These are phyloP conservation scores for Ennomos fuscantarius DNA, from an alignment of 2,888 invertebrate species.

Conservation along the genomic window DNA sequence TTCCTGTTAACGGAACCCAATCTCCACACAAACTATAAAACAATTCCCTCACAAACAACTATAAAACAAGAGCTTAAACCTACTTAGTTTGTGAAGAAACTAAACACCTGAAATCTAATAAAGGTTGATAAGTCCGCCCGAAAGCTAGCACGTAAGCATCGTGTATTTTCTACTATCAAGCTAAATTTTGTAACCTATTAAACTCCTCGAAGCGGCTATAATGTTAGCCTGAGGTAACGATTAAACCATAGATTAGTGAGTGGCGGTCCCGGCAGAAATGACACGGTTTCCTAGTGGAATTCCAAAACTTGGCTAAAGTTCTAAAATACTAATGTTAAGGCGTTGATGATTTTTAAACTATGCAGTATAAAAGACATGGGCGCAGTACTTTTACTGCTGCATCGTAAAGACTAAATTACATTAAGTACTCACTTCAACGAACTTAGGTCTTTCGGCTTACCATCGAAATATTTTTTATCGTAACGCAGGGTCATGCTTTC, in stretches of 20 bases:
- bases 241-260: slow-evolving; percentile 74
- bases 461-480: no score
- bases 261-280: slow-evolving; percentile 45
- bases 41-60: slow-evolving; percentile 30
- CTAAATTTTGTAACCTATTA: slow-evolving; percentile 84
- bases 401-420: no score
- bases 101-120: slow-evolving; percentile 73
- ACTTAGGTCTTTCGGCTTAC: no score
- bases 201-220: slow-evolving; percentile 82
- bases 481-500: no score
- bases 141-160: slow-evolving; percentile 76
- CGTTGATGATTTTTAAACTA: no score
- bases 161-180: slow-evolving; percentile 82
- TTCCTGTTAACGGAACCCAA: slow-evolving; percentile 4
- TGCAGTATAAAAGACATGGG: no score
- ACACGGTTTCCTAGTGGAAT: slow-evolving; percentile 19
- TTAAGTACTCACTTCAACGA: no score
- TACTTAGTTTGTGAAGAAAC: slow-evolving; percentile 55
- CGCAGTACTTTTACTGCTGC: no score
- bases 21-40: slow-evolving; percentile 21
- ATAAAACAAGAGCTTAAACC: slow-evolving; percentile 40
- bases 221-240: slow-evolving; percentile 83
- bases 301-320: background rate
- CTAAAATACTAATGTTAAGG: no score
- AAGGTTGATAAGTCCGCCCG: slow-evolving; percentile 70